These are phyloP conservation scores for Carabus problematicus DNA, from an alignment of 2,888 invertebrate genomes.

Conservation along the genomic window DNA sequence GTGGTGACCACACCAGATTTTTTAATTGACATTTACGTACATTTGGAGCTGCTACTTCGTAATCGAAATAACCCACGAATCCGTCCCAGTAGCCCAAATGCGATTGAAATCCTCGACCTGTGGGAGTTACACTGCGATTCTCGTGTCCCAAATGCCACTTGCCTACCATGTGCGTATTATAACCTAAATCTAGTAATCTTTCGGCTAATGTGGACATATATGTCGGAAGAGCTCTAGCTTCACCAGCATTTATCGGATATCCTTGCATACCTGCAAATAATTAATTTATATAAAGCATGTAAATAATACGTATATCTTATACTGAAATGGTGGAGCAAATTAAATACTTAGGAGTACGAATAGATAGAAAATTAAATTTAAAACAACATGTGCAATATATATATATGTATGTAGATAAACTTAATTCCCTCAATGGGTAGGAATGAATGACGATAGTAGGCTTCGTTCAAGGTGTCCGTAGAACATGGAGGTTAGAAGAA, in stretches of 20 bases:
- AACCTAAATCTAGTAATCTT: constrained; percentile 71
- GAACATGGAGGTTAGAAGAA: too few relatives aligned
- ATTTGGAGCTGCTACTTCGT: constrained; percentile 53
- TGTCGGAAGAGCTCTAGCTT: constrained; percentile 74
- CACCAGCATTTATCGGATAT: constrained; percentile 68
- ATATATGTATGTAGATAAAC: too few relatives aligned
- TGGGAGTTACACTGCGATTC: constrained; percentile 70
- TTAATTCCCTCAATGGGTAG: too few relatives aligned
- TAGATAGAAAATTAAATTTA: too few relatives aligned
- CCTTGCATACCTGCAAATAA: constrained; percentile 70
- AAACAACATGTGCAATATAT: too few relatives aligned
- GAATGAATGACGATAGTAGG: too few relatives aligned
- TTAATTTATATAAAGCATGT: neutral
- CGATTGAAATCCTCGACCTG: constrained; percentile 76
- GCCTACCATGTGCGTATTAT: constrained; percentile 78
- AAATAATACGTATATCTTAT: neutral
- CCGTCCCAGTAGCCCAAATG: constrained; percentile 88
- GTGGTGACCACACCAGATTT: too few relatives aligned
- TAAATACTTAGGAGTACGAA: too few relatives aligned
- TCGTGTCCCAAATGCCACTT: constrained; percentile 89
- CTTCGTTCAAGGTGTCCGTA: too few relatives aligned
- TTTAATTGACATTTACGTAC: too few relatives aligned
- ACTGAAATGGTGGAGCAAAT: neutral
- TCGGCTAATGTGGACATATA: constrained; percentile 62
- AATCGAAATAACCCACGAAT: constrained; percentile 78